phyloP scores from a whole-genome alignment of 2,797 vertebrate genomes.

The Falco rusticolus region DNA sequence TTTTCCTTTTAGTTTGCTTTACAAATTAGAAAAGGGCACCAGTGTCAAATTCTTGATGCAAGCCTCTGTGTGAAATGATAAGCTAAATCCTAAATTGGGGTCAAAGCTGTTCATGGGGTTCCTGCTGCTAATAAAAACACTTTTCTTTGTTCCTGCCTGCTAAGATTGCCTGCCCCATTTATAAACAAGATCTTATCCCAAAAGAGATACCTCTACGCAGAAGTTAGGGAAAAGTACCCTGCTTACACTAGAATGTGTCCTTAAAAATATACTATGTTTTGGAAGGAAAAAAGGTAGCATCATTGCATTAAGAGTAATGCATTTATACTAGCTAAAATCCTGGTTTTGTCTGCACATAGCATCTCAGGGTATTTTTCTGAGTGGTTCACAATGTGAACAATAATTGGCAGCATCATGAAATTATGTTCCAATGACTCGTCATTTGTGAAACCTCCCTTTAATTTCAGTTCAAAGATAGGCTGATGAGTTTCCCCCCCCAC shows the following conservation, averaged over 20 bases:
- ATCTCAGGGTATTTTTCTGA: background rate
- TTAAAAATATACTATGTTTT: background rate
- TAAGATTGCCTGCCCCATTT: constrained; percentile 63
- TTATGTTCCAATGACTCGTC: background rate
- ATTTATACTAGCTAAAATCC: background rate
- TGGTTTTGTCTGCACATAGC: background rate
- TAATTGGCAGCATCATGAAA: background rate
- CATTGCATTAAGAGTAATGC: background rate
- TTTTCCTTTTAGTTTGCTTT: constrained; percentile 74
- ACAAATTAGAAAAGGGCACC: constrained; percentile 74
- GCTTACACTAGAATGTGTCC: background rate
- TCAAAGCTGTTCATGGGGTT: constrained; percentile 63
- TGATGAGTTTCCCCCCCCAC: background rate
- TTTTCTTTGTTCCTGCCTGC: constrained; percentile 64
- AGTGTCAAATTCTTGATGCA: constrained; percentile 72
- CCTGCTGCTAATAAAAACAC: constrained; percentile 59
- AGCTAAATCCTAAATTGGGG: constrained; percentile 72
- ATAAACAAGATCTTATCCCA: constrained; percentile 56
- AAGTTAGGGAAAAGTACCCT: background rate
- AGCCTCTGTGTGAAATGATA: constrained; percentile 73
- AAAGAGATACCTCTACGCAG: constrained; percentile 37
- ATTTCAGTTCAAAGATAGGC: background rate
- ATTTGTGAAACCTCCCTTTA: background rate
- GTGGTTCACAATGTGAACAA: background rate
- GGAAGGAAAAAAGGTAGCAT: background rate